Evolutionary conservation across 2,113 vertebrate genomes (phyloP), one percentile per base, ranked within the genome.

Genomic region (Lynx canadensis): DNA sequence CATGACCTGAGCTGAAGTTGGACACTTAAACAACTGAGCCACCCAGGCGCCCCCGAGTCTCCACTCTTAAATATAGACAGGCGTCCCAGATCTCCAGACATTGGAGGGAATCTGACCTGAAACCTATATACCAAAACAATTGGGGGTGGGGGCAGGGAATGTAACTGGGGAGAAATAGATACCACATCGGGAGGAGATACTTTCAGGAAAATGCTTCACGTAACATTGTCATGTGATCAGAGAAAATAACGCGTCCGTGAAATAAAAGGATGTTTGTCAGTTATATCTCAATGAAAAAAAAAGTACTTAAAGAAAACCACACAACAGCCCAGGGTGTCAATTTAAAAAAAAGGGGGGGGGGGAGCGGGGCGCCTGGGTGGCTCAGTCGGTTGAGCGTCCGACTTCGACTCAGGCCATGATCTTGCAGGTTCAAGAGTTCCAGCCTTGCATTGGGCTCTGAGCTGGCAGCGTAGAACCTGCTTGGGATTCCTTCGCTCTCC

Each of bases 361-460:
- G 8, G 45, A 0, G 8, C 8, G 3, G 57, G 57, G 57, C 57
- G 8, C 57, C 57, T 60, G 57, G 18, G 57, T 60, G 57, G 57
- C 57, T 60, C 3, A 23, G 21, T 9, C 0, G 21, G 21, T 23
- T 23, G 23, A 60, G 21, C 19, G 1, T 60, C 21, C 8, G 1
- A 19, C 21, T 60, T 60, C 23, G 21, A 18, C 21, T 23, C 57
- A 23, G 57, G 57, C 23, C 19, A 23, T 60, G 57, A 60, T 60
- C 57, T 45, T 45, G 41, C 41, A 45, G 41, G 41, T 45, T 45
- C 41, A 45, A 45, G 41, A 45, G 41, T 45, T 45, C 41, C 41
- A 45, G 41, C 41, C 41, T 45, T 45, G 41, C 41, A 45, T 45
- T 45, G 41, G 41, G 41, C 41, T 45, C 41, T 45, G 41, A 45